These are phyloP conservation scores for Caradrina kadenii DNA, from an alignment of 2,888 invertebrate species.

Conservation along the genomic window DNA sequence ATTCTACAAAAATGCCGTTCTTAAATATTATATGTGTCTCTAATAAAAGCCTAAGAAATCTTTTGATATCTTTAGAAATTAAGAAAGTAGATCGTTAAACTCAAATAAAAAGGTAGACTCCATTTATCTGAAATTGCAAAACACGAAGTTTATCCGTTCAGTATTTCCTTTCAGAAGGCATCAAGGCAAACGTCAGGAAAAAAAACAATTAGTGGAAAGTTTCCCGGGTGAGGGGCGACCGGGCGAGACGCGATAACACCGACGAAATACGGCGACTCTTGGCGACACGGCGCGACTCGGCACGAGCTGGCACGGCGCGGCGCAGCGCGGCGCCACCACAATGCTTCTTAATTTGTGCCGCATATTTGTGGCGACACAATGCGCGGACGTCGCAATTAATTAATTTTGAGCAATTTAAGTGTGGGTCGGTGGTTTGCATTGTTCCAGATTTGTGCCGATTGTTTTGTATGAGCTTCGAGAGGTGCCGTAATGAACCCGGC, in stretches of 20 bases:
- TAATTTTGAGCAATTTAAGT: constrained; percentile 69
- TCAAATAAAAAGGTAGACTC: constrained; percentile 51
- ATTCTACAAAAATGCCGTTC: background rate
- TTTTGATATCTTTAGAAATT: constrained; percentile 2
- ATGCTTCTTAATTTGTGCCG: constrained; percentile 64
- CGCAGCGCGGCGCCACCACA: constrained; percentile 19
- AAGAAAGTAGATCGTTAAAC: constrained; percentile 17
- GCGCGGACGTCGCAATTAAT: constrained; percentile 68
- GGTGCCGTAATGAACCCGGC: constrained; percentile 61
- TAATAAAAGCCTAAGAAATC: background rate
- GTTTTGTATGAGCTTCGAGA: constrained; percentile 65
- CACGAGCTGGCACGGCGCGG: constrained; percentile 33
- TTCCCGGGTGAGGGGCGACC: constrained; percentile 43
- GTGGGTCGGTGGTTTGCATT: constrained; percentile 63
- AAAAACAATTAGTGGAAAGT: constrained; percentile 76
- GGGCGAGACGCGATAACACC: constrained; percentile 29
- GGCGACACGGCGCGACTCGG: constrained; percentile 20
- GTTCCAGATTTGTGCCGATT: constrained; percentile 67
- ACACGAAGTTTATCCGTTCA: constrained; percentile 70
- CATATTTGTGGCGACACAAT: constrained; percentile 62
- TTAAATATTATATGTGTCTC: no score
- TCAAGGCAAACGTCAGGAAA: constrained; percentile 70
- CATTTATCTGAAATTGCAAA: constrained; percentile 66
- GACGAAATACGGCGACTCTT: constrained; percentile 22
- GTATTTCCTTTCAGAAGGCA: constrained; percentile 71